Percentiles rank a stretch among this genome's conserved stretches.
These are phyloP conservation scores for Synchiropus splendidus DNA, from an alignment of 2,113 vertebrate species.

Conservation along the genomic window DNA sequence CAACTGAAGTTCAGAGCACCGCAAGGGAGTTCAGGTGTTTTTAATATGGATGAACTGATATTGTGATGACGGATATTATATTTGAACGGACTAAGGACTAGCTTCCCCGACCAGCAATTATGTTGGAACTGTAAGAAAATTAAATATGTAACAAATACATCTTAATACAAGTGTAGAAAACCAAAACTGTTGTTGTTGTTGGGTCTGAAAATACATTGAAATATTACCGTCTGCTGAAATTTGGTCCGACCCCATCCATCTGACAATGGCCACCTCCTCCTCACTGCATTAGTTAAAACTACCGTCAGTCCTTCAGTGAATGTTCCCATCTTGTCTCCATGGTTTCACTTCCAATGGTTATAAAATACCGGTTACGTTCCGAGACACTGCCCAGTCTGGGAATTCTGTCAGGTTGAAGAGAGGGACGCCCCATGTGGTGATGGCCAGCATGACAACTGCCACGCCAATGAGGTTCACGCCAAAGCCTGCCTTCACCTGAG, in stretches of 20 bases:
- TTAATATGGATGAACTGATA: too few relatives aligned
- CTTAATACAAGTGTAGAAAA: too few relatives aligned
- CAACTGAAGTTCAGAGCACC: too few relatives aligned
- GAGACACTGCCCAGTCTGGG: constrained; percentile 77
- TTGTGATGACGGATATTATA: too few relatives aligned
- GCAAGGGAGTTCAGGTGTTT: too few relatives aligned
- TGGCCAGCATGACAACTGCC: constrained; percentile 88
- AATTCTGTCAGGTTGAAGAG: constrained; percentile 85
- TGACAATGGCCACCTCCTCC: constrained; percentile 1
- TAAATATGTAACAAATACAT: too few relatives aligned
- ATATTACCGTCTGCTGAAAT: too few relatives aligned
- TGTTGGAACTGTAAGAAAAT: too few relatives aligned
- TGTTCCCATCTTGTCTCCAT: neutral
- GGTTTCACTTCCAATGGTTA: constrained; percentile 30
- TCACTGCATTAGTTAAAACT: neutral
- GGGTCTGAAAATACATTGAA: too few relatives aligned
- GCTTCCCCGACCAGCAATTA: too few relatives aligned
- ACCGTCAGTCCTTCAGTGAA: constrained; percentile 1
- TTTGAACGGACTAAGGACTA: too few relatives aligned
- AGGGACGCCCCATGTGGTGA: constrained; percentile 88
- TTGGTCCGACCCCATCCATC: too few relatives aligned
- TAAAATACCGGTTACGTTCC: constrained; percentile 72
- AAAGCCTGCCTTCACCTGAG: constrained; percentile 90
- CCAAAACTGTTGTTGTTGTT: constrained; percentile 3
- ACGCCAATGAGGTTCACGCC: constrained; percentile 94